Base-by-base conservation (phyloP, 2,797 vertebrate species). In the Capromys pilorides region DNA sequence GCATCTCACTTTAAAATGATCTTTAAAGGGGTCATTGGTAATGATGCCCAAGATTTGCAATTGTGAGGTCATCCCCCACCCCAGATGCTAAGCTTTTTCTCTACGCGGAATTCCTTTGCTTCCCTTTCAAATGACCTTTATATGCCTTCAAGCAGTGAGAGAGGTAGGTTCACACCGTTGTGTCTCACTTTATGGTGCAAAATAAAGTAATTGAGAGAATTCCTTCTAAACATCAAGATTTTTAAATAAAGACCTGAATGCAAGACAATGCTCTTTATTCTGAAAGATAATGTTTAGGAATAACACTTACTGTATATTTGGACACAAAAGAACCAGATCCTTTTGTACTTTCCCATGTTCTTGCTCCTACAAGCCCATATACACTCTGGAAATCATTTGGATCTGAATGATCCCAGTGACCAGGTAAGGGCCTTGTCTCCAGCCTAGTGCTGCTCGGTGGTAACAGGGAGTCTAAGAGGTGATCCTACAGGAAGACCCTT, bases 1-100 rank as follows among this genome's bases (percentile, higher is more conserved):
- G 91, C 71, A 83, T 95, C 95, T 97, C 94, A 86, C 89, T 95
- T 95, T 75, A 84, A 80, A 97, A 67, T 88, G 73, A 95, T 97
- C 90, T 94, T 94, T 91, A 93, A 94, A 97, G 94, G 77, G 89
- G 67, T 94, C 78, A 79, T 90, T 93, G 94, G 82, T 39, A 86
- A 89, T 78, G 94, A 95, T 96, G 96, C 39, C 79, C 49, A 90
- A 95, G 95, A 59, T 28, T 71, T 61, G 61, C 62, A 62, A 49
- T 54, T 90, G 84, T 95, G 91, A 96, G 77, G 95, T 90, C 95
- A 96, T 87, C 61, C 22, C 22, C 6, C 8, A 1, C 39, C 75
- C 64, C 73, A 77, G 81, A 89, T 28, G 79, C 85, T 67, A 86
- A 78, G 90, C 45, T 54, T 79, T 79, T 54, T n/a, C 28, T 86